Evolutionary conservation across 1,140 invertebrate genomes (phyloP), one percentile per base, ranked within the genome.

Genomic region (Aphis gossypii): DNA sequence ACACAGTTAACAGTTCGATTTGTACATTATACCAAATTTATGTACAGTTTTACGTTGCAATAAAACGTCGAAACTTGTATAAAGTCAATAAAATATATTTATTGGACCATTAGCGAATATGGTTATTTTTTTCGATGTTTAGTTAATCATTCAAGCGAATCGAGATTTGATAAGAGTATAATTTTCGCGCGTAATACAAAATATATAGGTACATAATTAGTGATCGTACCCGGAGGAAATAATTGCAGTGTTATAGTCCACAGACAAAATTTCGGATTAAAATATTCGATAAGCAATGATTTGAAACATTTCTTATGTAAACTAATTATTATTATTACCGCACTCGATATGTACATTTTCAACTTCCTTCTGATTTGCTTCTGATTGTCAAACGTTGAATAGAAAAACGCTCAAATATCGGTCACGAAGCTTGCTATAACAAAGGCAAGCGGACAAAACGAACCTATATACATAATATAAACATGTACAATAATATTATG

Each of bases 281-380:
- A 90, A 56, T 48, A n/a, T 88, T 23, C 87, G 87, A 88, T 48
- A 51, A 54, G 48, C 87, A 48, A 48, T 7, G 35, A 46, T 60
- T 90, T 41, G 54, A 30, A 90, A 60, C 54, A 56, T 51, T 88
- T 88, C 87, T 88, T 88, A 88, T 88, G 21, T 51, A 88, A 88
- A 88, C 46, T 88, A 35, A 88, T 51, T 51, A 51, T 88, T 88
- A 87, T 88, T 88, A 88, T 88, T 51, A 51, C 87, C 51, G 23
- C 51, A 60, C 46, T 25, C 38, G 60, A 25, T 25, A 41, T 18
- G 51, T 35, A 54, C 9, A 18, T 41, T 56, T 41, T 38, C 20
- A 60, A 60, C 38, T 90, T 90, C 35, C 35, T 41, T 41, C 87
- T 35, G 48, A 54, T 89, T 89, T 44, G 44, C 44, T 86, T 86